A percentile compares a stretch with the other conserved stretches of the same genome.
phyloP scores from a whole-genome alignment of 2,113 vertebrate species.

The Urocolius indicus region DNA sequence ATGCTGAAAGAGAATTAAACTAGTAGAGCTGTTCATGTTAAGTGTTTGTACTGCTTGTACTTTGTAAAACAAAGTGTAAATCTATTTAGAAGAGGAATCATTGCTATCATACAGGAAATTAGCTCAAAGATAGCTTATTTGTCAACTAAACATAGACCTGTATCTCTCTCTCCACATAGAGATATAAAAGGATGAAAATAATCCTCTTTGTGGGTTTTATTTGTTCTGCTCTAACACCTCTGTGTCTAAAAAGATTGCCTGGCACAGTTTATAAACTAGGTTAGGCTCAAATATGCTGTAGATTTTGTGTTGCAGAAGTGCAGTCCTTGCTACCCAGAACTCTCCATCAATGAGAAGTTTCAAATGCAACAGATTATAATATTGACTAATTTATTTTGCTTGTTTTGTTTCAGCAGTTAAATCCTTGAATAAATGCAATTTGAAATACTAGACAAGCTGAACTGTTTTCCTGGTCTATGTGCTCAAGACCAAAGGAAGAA shows the following conservation, averaged over 20 bases:
- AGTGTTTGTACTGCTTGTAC: background rate
- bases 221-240: background rate
- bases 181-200: background rate
- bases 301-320: background rate
- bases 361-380: background rate
- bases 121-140: background rate
- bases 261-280: background rate
- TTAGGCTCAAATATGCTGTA: background rate
- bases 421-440: background rate
- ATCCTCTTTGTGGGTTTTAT: background rate
- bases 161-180: background rate
- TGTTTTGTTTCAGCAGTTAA: background rate
- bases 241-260: background rate
- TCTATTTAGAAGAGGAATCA: background rate
- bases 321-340: background rate
- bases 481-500: background rate
- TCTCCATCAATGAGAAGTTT: background rate
- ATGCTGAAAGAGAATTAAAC: background rate
- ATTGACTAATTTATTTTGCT: background rate
- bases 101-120: background rate
- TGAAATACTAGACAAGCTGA: background rate
- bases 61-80: background rate
- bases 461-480: background rate
- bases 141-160: background rate
- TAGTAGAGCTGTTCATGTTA: background rate